phyloP scores from a whole-genome alignment of 2,113 vertebrate genomes.

The Otis tarda region DNA sequence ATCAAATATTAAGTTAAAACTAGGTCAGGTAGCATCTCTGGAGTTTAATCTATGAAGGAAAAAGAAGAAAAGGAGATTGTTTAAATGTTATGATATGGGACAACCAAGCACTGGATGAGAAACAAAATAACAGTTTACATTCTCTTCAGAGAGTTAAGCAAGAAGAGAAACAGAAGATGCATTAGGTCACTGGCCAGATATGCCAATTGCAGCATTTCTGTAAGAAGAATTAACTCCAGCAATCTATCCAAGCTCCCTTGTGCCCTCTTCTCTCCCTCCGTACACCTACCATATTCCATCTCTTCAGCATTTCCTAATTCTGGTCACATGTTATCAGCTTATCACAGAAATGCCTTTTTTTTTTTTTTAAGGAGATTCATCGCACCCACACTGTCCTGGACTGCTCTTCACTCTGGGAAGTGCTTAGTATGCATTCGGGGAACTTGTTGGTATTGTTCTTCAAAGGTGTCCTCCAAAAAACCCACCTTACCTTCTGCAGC shows the following conservation, averaged over 20 bases:
- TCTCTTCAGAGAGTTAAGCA: not conserved
- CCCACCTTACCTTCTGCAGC: not conserved
- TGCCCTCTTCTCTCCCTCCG: not conserved
- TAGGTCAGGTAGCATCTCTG: conserved; percentile 23
- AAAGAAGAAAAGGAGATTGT: not conserved
- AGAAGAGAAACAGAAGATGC: not conserved
- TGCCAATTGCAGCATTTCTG: not conserved
- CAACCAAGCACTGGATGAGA: not conserved
- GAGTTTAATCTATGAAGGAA: not conserved
- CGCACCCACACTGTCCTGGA: not conserved
- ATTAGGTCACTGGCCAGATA: not conserved
- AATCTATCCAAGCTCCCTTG: not conserved
- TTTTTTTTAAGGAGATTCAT: not conserved
- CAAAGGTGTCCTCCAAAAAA: not conserved
- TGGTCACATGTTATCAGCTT: not conserved
- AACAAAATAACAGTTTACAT: not conserved
- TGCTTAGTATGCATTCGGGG: accelerated
- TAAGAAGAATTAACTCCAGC: not conserved
- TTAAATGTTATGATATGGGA: not conserved
- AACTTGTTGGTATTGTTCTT: not conserved
- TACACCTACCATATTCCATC: not conserved
- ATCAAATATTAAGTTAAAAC: not conserved
- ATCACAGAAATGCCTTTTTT: not conserved
- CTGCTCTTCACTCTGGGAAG: not conserved
- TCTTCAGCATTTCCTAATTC: not conserved